Evolutionary conservation across 2,888 invertebrate species (phyloP), one percentile per base, ranked within the genome.

Genomic region (Leptinotarsa tumamoca): DNA sequence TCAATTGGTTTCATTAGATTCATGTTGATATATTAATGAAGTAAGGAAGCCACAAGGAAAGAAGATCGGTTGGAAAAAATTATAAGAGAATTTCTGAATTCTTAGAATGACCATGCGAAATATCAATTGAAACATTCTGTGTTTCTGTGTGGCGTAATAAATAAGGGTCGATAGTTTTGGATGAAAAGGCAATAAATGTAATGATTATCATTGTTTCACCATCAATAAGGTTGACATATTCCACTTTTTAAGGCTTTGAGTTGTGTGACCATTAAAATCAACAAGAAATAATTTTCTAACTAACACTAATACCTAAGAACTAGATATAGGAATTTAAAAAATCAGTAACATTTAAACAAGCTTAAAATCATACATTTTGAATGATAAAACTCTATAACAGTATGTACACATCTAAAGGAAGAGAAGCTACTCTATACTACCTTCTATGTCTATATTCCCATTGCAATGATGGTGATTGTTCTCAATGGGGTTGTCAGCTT

Each of bases 101-200:
- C 43, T 0, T 3, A 43, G 3, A 43, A 7, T 33, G 0, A 33
- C 33, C 43, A 43, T 58, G 58, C 23, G 27, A 58, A 63, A 63
- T 63, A 10, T 33, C 1, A 63, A n/a, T n/a, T 43, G 43, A 63
- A 33, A 33, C 33, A 43, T 33, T 17, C 15, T n/a, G 63, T 17
- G 63, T 15, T 63, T 63, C 43, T n/a, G 33, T 15, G n/a, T 21
- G 15, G 15, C 3, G 7, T 63, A 33, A 27, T n/a, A 17, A 63
- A 63, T 33, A 17, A 15, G 43, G 17, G 21, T 70, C 21, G 15
- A 70, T 43, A 58, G n/a, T 49, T 49, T 72, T 69, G 74, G 52
- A 68, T 75, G 81, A 85, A 81, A 86, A 87, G 86, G 87, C 87
- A 86, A 84, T 86, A 85, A 66, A 72, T 82, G 82, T 83, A 83